Percentiles rank a stretch among this genome's conserved stretches.
These are phyloP conservation scores for Lethenteron camtschaticum DNA, from an alignment of 2,113 vertebrate species.

Conservation along the genomic window DNA sequence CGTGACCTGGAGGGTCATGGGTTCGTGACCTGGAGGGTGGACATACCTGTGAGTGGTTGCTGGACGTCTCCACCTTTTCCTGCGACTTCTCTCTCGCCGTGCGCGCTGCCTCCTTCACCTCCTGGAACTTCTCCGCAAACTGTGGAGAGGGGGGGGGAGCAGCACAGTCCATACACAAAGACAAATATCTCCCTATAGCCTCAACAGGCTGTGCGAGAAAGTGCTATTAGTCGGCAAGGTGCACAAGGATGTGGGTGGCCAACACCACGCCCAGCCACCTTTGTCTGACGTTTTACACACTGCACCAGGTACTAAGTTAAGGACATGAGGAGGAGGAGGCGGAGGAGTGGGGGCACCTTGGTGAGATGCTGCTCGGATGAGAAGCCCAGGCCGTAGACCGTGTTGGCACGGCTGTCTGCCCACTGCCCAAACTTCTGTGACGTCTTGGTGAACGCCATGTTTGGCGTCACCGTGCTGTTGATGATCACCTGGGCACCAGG, in stretches of 20 bases:
- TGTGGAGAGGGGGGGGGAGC: slow-evolving; percentile 12
- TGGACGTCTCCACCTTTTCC: slow-evolving; percentile 69
- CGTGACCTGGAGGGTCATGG: background rate
- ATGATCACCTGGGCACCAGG: slow-evolving; percentile 72
- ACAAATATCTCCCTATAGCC: too few species aligned
- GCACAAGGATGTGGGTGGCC: too few species aligned
- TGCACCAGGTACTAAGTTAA: too few species aligned
- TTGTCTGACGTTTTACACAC: too few species aligned
- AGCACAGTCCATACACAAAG: too few species aligned
- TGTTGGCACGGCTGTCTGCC: slow-evolving; percentile 93
- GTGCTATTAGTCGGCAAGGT: too few species aligned
- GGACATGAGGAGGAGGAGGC: too few species aligned
- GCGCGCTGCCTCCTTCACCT: slow-evolving; percentile 69
- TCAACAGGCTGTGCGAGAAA: too few species aligned
- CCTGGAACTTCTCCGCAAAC: slow-evolving; percentile 82
- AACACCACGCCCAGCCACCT: too few species aligned
- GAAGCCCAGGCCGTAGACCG: slow-evolving; percentile 93
- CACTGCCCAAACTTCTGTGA: slow-evolving; percentile 98
- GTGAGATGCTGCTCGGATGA: slow-evolving; percentile 91
- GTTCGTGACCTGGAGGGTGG: slow-evolving; percentile 54
- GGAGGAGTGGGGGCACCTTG: slow-evolving; percentile 31
- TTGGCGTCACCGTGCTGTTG: slow-evolving; percentile 98
- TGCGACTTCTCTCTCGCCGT: slow-evolving; percentile 70
- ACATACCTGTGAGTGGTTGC: slow-evolving; percentile 40
- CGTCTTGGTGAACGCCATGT: slow-evolving; percentile 99